Percentiles rank a stretch among this genome's conserved stretches.
These are phyloP conservation scores for Sarcophaga peregrina DNA, from an alignment of 1,140 invertebrate species.

Conservation along the genomic window DNA sequence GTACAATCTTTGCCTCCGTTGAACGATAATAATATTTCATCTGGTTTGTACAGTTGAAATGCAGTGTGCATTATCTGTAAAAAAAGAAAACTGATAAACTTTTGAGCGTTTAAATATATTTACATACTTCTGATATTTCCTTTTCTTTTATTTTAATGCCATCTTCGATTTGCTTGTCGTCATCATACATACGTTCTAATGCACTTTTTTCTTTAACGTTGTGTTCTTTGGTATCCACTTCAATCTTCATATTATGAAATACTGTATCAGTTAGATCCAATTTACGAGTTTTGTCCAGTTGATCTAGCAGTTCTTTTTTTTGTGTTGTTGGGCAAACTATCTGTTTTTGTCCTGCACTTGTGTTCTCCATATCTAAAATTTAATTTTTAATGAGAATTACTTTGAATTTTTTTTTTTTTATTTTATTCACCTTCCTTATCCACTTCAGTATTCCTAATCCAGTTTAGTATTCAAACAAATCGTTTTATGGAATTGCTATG, in stretches of 20 bases:
- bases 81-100: neutral
- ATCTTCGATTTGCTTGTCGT: constrained; percentile 10
- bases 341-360: too few species aligned
- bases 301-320: too few species aligned
- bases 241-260: neutral
- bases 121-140: constrained; percentile 11
- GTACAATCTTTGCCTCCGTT: constrained; percentile 99
- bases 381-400: too few species aligned
- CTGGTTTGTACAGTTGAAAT: constrained; percentile 71
- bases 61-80: constrained; percentile 67
- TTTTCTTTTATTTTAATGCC: constrained; percentile 9
- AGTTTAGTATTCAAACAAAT: too few species aligned
- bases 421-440: too few species aligned
- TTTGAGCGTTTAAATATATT: neutral
- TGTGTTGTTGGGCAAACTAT: too few species aligned
- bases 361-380: too few species aligned
- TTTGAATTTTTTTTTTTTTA: too few species aligned
- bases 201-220: neutral
- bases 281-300: too few species aligned
- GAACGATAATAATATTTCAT: constrained; percentile 89
- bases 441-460: too few species aligned
- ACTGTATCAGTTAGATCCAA: neutral
- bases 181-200: neutral
- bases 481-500: too few species aligned
- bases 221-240: neutral